Evolutionary conservation across 1,140 invertebrate species (phyloP).

Genomic region (Diachasma alloeum): DNA sequence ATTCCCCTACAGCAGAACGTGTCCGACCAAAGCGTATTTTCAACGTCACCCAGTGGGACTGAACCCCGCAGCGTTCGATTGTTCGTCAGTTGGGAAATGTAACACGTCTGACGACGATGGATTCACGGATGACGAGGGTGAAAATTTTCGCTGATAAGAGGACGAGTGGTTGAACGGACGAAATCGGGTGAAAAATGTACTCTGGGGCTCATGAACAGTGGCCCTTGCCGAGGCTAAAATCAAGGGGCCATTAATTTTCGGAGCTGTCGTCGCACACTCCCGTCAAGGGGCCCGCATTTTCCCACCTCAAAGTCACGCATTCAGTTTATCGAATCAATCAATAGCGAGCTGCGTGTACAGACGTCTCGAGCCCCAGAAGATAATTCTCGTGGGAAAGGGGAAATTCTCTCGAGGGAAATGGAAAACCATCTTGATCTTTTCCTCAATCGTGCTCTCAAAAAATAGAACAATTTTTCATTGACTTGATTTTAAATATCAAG

Average conservation of each 20-base stretch:
- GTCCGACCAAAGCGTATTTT: constrained; percentile 19
- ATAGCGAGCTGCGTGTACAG: neutral
- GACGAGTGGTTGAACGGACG: neutral
- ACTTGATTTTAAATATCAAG: no score
- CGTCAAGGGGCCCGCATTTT: neutral
- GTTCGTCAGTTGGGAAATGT: neutral
- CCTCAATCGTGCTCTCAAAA: neutral
- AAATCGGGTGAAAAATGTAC: neutral
- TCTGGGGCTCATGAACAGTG: neutral
- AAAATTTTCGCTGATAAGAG: neutral
- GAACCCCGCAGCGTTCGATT: neutral
- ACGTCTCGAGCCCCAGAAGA: neutral
- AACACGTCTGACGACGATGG: neutral
- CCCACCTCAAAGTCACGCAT: neutral
- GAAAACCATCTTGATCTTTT: neutral
- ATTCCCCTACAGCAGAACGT: constrained; percentile 3
- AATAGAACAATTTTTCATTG: neutral
- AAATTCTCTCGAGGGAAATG: no score
- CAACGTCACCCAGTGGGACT: neutral
- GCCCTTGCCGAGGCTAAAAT: constrained; percentile 20
- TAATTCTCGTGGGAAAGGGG: neutral
- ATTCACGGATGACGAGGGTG: neutral
- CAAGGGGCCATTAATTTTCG: constrained; percentile 24
- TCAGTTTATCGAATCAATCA: constrained; percentile 27
- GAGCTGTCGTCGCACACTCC: constrained; percentile 16